Evolutionary conservation across 1,140 invertebrate genomes (phyloP).

Genomic region (Drosophila repleta): DNA sequence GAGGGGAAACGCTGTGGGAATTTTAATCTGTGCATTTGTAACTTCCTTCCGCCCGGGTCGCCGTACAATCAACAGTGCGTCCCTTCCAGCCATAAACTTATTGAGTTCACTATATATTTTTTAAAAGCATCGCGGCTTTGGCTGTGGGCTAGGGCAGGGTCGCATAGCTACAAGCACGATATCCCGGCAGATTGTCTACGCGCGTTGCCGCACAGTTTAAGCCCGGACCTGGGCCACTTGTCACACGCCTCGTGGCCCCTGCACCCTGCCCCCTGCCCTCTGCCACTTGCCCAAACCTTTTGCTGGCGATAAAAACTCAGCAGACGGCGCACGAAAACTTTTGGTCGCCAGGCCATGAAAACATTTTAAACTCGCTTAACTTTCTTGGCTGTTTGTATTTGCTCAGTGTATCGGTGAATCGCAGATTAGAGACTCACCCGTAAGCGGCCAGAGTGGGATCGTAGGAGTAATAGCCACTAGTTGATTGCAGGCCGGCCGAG

Average conservation of each 20-base stretch:
- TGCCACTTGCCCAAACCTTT: slow-evolving; percentile 47
- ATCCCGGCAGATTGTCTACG: slow-evolving; percentile 34
- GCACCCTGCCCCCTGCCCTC: not conserved
- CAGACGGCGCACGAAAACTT: slow-evolving; percentile 55
- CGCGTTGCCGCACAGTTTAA: slow-evolving; percentile 6
- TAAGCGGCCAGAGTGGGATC: slow-evolving; percentile 96
- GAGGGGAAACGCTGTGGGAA: slow-evolving; percentile 47
- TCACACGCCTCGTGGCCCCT: not conserved
- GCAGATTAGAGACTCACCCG: slow-evolving; percentile 89
- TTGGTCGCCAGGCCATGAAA: slow-evolving; percentile 50
- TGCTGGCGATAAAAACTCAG: slow-evolving; percentile 67
- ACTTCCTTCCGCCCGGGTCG: slow-evolving; percentile 62
- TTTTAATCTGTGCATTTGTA: slow-evolving; percentile 68
- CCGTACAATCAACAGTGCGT: slow-evolving; percentile 46
- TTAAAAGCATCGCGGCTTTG: slow-evolving; percentile 49
- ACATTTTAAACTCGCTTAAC: slow-evolving; percentile 65
- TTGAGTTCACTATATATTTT: slow-evolving; percentile 52
- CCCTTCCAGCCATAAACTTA: slow-evolving; percentile 58
- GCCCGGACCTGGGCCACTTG: slow-evolving; percentile 12
- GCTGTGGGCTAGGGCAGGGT: slow-evolving; percentile 12
- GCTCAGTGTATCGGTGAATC: slow-evolving; percentile 5
- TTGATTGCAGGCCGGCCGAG: slow-evolving; percentile 93
- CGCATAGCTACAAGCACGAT: slow-evolving; percentile 16
- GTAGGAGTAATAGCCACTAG: slow-evolving; percentile 95
- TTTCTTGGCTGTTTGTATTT: slow-evolving; percentile 37